A percentile compares a stretch with the other conserved stretches of the same genome.
Conservation (phyloP, 2,113 vertebrate species). For the Rallus limicola region DNA sequence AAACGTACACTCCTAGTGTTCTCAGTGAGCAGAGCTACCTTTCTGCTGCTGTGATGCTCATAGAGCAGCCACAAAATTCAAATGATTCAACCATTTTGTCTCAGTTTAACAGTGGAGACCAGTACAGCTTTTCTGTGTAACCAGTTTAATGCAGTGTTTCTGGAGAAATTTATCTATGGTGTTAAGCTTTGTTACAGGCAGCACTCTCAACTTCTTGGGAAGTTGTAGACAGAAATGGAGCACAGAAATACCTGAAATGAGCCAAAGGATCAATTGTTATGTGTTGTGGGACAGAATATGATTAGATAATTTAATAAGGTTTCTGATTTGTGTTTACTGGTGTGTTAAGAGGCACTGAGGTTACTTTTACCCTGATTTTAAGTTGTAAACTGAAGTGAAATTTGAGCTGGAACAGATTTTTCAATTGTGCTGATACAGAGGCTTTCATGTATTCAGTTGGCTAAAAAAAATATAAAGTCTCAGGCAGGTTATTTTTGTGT, state of each 20-base stretch:
- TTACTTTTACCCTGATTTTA: neutral
- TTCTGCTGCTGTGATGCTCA: neutral
- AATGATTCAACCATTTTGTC: neutral
- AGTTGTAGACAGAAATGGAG: neutral
- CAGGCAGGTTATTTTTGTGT: neutral
- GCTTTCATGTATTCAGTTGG: neutral
- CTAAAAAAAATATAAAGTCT: neutral
- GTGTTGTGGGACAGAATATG: neutral
- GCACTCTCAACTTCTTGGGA: neutral
- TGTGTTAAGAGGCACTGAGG: neutral
- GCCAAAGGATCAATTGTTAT: neutral
- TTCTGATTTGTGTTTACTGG: neutral
- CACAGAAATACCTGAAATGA: neutral
- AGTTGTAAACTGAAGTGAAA: neutral
- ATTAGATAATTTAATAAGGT: neutral
- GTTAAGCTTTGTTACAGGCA: neutral
- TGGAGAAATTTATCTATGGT: fast-evolving
- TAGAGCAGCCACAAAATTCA: neutral
- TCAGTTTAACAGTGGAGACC: neutral
- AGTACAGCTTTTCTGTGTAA: neutral
- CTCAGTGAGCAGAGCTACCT: neutral
- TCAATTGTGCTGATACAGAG: neutral
- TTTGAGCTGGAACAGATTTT: neutral
- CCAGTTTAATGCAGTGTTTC: neutral
- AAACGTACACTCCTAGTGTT: neutral